Conservation (phyloP, 2,797 vertebrate species). For the Champsocephalus esox region DNA sequence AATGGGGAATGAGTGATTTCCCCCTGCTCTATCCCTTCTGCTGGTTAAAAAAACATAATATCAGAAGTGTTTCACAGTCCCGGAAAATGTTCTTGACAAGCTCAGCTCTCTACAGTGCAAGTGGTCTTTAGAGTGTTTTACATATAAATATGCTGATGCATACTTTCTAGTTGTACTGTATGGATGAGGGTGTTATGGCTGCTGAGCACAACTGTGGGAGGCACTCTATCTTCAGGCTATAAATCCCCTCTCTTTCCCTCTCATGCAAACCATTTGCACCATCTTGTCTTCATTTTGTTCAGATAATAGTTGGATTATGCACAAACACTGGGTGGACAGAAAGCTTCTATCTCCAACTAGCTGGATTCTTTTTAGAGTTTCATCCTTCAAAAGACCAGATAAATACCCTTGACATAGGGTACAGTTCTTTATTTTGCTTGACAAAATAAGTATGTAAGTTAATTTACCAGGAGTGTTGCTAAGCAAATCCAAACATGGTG, state of each 20-base stretch:
- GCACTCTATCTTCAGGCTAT: constrained; percentile 53
- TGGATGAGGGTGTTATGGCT: constrained; percentile 31
- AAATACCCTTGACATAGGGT: constrained; percentile 23
- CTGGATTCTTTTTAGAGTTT: constrained; percentile 36
- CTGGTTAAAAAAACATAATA: background rate
- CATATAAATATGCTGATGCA: constrained; percentile 35
- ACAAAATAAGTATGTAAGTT: constrained; percentile 22
- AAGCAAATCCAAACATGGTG: background rate
- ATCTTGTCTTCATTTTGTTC: constrained; percentile 22
- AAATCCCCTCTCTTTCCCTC: constrained; percentile 27
- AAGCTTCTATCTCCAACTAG: constrained; percentile 18
- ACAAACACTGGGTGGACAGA: constrained; percentile 51
- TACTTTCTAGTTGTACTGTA: constrained; percentile 31
- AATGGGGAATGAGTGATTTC: background rate
- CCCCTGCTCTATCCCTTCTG: constrained; percentile 7
- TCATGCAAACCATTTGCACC: constrained; percentile 19
- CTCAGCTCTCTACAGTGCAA: constrained; percentile 5
- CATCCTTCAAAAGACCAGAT: constrained; percentile 32
- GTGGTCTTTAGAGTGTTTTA: constrained; percentile 28
- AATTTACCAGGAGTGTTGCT: constrained; percentile 18
- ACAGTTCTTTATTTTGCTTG: constrained; percentile 20
- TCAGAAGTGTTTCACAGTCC: constrained; percentile 20
- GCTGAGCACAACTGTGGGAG: constrained; percentile 55
- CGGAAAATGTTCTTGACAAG: constrained; percentile 5
- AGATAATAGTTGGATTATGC: constrained; percentile 48